Evolutionary conservation across 2,888 invertebrate species (phyloP).

Genomic region (Dolichomitus sp.): DNA sequence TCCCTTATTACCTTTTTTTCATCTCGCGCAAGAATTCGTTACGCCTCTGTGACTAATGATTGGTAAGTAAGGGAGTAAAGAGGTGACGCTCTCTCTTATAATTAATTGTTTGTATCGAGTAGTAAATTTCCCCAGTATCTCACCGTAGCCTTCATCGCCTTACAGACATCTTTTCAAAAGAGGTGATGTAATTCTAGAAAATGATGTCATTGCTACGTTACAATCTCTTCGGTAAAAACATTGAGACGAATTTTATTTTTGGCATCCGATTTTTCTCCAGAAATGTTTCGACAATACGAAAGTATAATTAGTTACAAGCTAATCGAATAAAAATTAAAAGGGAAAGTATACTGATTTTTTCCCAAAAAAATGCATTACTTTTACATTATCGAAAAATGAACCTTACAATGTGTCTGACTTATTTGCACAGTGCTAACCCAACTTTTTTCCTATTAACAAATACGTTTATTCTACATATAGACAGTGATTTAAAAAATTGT

Average conservation of each 20-base stretch:
- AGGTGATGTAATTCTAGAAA: neutral
- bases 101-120: conserved; percentile 40
- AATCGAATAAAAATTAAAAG: no score
- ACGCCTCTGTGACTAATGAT: conserved; percentile 60
- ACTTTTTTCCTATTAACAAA: no score
- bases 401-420: no score
- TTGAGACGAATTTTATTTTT: neutral
- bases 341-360: no score
- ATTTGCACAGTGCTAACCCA: no score
- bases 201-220: neutral
- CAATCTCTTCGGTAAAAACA: neutral
- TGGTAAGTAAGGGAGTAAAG: conserved; percentile 60
- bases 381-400: no score
- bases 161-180: neutral
- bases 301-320: no score
- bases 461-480: no score
- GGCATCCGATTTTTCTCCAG: no score
- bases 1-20: conserved; percentile 49
- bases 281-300: no score
- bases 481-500: no score
- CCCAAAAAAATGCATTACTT: no score
- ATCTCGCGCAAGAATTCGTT: conserved; percentile 48
- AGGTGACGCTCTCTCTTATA: conserved; percentile 5
- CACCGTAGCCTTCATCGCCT: neutral
- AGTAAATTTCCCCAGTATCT: neutral